Evolutionary conservation across 2,113 vertebrate genomes (phyloP).

Genomic region (Mus pahari): DNA sequence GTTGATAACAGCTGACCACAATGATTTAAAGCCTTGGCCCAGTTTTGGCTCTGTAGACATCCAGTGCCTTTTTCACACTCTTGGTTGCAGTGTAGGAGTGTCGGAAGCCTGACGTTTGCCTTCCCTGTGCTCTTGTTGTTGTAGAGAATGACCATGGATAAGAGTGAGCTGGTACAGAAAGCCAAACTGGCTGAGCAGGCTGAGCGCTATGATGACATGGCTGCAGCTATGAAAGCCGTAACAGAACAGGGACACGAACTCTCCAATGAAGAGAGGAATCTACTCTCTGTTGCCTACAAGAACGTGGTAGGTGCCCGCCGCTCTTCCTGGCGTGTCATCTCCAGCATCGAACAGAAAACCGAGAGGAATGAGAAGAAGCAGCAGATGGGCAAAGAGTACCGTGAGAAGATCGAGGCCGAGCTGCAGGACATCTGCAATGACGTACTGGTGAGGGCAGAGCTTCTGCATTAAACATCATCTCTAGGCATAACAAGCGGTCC

Average conservation of each 20-base stretch:
- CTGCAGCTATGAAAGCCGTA: slow-evolving; percentile 97
- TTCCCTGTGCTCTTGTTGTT: background rate
- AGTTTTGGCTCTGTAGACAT: too few relatives aligned
- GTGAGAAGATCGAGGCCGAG: slow-evolving; percentile 96
- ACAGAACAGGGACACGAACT: slow-evolving; percentile 96
- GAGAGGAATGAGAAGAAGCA: slow-evolving; percentile 98
- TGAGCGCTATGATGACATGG: slow-evolving; percentile 99
- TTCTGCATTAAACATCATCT: background rate
- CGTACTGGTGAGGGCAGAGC: slow-evolving; percentile 92
- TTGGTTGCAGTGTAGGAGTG: background rate
- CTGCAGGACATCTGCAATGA: slow-evolving; percentile 98
- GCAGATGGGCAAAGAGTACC: slow-evolving; percentile 97
- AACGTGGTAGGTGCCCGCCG: slow-evolving; percentile 98
- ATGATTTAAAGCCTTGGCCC: background rate
- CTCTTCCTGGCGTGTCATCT: slow-evolving; percentile 97
- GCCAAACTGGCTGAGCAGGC: slow-evolving; percentile 98
- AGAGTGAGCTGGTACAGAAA: slow-evolving; percentile 98
- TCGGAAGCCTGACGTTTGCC: background rate
- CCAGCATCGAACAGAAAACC: slow-evolving; percentile 98
- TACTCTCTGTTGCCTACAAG: slow-evolving; percentile 99
- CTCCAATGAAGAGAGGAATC: slow-evolving; percentile 98
- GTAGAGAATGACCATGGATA: slow-evolving; percentile 94
- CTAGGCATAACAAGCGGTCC: background rate
- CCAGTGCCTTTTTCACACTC: background rate
- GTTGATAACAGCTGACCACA: background rate